phyloP scores from a whole-genome alignment of 2,113 vertebrate species.

The Nothocercus julius region DNA sequence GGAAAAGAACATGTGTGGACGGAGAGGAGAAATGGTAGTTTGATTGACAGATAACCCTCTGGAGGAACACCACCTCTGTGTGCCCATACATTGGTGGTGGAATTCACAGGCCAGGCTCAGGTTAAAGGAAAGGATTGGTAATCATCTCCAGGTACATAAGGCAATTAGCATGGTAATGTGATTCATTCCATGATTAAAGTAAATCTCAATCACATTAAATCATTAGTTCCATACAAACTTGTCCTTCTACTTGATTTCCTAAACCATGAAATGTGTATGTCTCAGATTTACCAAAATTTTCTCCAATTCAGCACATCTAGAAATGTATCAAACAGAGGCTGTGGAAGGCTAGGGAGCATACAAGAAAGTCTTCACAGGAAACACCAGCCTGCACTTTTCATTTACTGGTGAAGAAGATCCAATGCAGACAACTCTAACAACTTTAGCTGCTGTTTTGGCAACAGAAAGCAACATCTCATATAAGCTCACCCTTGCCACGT shows the following conservation, averaged over 20 bases:
- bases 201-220: not conserved
- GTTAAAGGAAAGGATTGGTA: not conserved
- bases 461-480: not conserved
- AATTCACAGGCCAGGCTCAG: not conserved
- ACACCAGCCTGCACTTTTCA: not conserved
- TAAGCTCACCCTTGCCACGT: not conserved
- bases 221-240: not conserved
- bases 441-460: not conserved
- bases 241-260: no score
- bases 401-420: not conserved
- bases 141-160: not conserved
- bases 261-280: not conserved
- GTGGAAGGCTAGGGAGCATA: not conserved
- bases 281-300: not conserved
- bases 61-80: not conserved
- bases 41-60: not conserved
- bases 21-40: not conserved
- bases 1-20: no score
- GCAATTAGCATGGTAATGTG: not conserved
- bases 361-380: not conserved
- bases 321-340: not conserved
- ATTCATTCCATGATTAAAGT: not conserved
- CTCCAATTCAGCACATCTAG: not conserved
- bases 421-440: not conserved
- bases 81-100: no score